Percentiles rank a stretch among this genome's conserved stretches.
These are phyloP conservation scores for Passer domesticus DNA, from an alignment of 2,113 vertebrate species.

Conservation along the genomic window DNA sequence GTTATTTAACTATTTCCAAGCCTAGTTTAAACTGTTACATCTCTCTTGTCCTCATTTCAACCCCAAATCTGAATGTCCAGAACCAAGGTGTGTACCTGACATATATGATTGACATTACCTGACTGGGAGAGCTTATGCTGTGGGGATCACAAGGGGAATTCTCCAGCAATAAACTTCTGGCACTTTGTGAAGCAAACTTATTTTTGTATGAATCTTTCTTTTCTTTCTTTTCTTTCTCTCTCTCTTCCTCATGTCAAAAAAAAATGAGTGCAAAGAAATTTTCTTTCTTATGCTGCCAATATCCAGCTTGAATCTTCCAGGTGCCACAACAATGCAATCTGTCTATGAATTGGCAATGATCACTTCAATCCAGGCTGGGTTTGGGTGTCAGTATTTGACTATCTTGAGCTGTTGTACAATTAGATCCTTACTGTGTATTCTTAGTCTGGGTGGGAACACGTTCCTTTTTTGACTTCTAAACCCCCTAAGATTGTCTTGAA, in stretches of 20 bases:
- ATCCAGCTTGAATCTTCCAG: not conserved
- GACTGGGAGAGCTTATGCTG: not conserved
- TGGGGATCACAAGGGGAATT: not conserved
- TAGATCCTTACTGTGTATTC: not conserved
- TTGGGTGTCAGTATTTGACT: not conserved
- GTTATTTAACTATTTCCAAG: not conserved
- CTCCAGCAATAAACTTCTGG: not conserved
- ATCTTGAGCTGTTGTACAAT: not conserved
- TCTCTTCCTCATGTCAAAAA: not conserved
- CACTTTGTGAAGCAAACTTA: not conserved
- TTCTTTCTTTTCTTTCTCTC: not conserved
- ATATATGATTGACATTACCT: not conserved
- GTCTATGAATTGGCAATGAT: not conserved
- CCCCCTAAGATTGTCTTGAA: not conserved
- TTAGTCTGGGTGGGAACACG: not conserved
- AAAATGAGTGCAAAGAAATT: not conserved
- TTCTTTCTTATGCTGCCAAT: not conserved
- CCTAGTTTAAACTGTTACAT: not conserved
- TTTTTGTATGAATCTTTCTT: not conserved
- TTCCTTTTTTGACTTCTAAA: not conserved
- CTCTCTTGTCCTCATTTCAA: not conserved
- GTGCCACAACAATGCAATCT: not conserved
- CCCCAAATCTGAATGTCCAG: not conserved
- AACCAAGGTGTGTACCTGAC: not conserved
- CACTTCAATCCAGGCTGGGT: not conserved